Evolutionary conservation across 1,140 invertebrate genomes (phyloP).

Genomic region (Schlechtendalia chinensis): DNA sequence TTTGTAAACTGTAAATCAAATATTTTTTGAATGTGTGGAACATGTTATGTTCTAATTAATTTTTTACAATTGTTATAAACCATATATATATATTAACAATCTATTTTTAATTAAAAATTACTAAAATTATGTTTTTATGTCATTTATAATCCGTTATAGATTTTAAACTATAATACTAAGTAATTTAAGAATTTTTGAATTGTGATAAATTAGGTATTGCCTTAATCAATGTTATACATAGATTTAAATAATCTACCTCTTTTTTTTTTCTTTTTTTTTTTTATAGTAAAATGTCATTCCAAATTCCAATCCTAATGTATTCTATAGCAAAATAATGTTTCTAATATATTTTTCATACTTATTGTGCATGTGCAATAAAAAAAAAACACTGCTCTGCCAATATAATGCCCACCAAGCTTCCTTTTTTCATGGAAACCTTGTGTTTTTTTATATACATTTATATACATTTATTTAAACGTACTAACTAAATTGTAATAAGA

Average conservation of each 20-base stretch:
- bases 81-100: slow-evolving; percentile 40
- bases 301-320: slow-evolving; percentile 46
- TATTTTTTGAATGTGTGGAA: slow-evolving; percentile 40
- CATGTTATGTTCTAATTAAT: slow-evolving; percentile 36
- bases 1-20: slow-evolving; percentile 41
- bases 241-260: slow-evolving; percentile 45
- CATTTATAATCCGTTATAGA: slow-evolving; percentile 37
- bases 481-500: slow-evolving; percentile 47
- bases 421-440: slow-evolving; percentile 48
- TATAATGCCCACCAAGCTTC: slow-evolving; percentile 48
- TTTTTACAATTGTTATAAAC: slow-evolving; percentile 44
- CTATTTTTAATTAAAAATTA: slow-evolving; percentile 41
- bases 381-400: slow-evolving; percentile 48
- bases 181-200: slow-evolving; percentile 46
- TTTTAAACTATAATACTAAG: slow-evolving; percentile 30
- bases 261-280: slow-evolving; percentile 39
- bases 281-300: slow-evolving; percentile 31
- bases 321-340: slow-evolving; percentile 45
- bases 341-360: slow-evolving; percentile 49
- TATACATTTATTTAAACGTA: slow-evolving; percentile 41
- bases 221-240: slow-evolving; percentile 41
- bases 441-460: slow-evolving; percentile 26
- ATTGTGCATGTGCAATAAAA: slow-evolving; percentile 49
- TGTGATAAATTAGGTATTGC: slow-evolving; percentile 48
- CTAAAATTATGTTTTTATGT: slow-evolving; percentile 44